Conservation (phyloP, 2,888 invertebrate species). For the Andrena marginata region DNA sequence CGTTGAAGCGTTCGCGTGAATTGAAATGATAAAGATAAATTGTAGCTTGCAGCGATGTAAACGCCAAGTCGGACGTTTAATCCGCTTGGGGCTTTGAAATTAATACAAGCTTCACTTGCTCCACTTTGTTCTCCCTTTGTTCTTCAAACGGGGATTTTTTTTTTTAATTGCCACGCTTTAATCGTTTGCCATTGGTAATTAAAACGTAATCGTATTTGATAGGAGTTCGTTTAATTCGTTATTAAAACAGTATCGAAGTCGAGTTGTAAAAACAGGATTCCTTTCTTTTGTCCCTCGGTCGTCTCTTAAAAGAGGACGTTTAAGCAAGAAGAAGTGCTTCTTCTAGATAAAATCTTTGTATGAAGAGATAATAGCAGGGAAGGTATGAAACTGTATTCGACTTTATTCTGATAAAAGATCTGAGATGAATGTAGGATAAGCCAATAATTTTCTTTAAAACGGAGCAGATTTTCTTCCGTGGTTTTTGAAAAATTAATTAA, state of each 20-base stretch:
- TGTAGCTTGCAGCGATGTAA: conserved; percentile 4
- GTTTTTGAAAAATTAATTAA: too few relatives aligned
- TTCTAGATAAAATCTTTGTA: conserved; percentile 1
- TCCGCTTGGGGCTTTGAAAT: conserved; percentile 14
- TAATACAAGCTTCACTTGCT: conserved; percentile 1
- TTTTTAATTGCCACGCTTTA: conserved; percentile 6
- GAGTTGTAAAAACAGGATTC: too few relatives aligned
- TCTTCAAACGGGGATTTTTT: not conserved
- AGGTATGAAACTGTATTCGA: not conserved
- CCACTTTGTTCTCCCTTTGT: not conserved
- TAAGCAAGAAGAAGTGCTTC: not conserved
- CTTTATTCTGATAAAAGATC: not conserved
- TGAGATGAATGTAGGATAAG: not conserved
- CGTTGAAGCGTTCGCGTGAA: conserved; percentile 25
- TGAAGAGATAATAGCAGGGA: not conserved
- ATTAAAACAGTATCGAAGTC: too few relatives aligned
- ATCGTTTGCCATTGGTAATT: conserved; percentile 1
- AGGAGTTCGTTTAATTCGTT: too few relatives aligned
- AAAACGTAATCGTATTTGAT: too few relatives aligned
- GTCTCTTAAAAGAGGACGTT: not conserved
- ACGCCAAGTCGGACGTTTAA: conserved; percentile 4
- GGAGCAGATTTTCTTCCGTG: not conserved
- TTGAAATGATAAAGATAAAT: conserved; percentile 46
- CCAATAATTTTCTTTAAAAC: too few relatives aligned
- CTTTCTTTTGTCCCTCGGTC: too few relatives aligned